Percentiles rank a stretch among this genome's conserved stretches.
Evolutionary conservation across 2,888 invertebrate species (phyloP).

Genomic region (Ophioninae sp.): DNA sequence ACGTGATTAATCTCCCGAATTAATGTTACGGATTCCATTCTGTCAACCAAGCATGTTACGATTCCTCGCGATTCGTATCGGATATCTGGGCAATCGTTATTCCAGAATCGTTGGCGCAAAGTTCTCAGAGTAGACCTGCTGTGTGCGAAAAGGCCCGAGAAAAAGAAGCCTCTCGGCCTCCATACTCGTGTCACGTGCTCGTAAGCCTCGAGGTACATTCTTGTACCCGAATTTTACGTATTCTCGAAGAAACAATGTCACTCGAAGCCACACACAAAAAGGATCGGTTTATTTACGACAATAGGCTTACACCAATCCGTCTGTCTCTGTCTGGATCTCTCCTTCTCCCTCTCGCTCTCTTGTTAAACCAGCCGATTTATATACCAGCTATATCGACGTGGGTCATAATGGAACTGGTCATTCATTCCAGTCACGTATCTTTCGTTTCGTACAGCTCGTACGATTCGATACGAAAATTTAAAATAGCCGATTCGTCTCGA

Average conservation of each 20-base stretch:
- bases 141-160: background rate
- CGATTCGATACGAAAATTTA: conserved; percentile 48
- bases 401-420: conserved; percentile 17
- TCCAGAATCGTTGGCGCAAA: background rate
- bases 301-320: conserved; percentile 18
- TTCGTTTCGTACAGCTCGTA: conserved; percentile 37
- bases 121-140: background rate
- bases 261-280: conserved; percentile 5
- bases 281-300: conserved; percentile 14
- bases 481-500: conserved; percentile 11
- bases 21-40: background rate
- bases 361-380: conserved; percentile 27
- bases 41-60: background rate
- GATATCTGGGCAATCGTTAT: background rate
- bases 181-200: background rate
- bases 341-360: background rate
- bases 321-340: background rate
- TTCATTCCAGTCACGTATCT: conserved; percentile 46
- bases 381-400: conserved; percentile 1
- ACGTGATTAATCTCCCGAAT: background rate
- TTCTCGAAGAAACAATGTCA: conserved; percentile 3
- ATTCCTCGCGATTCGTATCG: background rate
- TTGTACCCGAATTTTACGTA: background rate
- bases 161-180: background rate
- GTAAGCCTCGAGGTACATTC: background rate